Evolutionary conservation across 2,888 invertebrate species (phyloP).

Genomic region (Aethes cnicana): DNA sequence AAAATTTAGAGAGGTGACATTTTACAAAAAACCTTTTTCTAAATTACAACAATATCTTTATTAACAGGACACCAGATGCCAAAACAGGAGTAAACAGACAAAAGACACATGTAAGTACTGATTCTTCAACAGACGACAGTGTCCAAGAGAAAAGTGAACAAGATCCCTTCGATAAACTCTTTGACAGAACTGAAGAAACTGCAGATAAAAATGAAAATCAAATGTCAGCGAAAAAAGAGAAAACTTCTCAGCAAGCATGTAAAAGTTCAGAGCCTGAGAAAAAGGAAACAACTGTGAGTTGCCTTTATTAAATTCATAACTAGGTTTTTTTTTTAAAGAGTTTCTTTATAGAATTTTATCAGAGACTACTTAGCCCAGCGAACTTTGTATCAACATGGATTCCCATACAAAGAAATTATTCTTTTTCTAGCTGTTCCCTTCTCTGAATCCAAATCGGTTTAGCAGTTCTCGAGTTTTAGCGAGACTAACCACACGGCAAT

Average conservation of each 20-base stretch:
- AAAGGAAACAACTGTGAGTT: neutral
- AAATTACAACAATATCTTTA: no score
- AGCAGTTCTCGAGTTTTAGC: no score
- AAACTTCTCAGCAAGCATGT: neutral
- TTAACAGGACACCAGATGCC: no score
- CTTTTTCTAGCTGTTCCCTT: no score
- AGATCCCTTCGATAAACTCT: neutral
- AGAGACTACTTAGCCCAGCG: neutral
- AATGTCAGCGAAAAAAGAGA: neutral
- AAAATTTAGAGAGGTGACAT: no score
- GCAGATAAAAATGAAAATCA: neutral
- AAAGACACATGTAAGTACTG: no score
- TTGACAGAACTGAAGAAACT: neutral
- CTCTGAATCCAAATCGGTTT: no score
- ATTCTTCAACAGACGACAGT: no score
- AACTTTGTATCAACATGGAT: neutral
- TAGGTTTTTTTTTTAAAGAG: neutral
- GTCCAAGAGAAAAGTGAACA: neutral
- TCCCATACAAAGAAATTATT: no score
- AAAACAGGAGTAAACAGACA: no score
- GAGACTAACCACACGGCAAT: no score
- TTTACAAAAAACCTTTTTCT: no score
- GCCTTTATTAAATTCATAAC: neutral
- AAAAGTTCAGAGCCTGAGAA: constrained; percentile 12
- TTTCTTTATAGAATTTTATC: neutral